Evolutionary conservation across 2,888 invertebrate genomes (phyloP).

Genomic region (Odontomyia ornata): DNA sequence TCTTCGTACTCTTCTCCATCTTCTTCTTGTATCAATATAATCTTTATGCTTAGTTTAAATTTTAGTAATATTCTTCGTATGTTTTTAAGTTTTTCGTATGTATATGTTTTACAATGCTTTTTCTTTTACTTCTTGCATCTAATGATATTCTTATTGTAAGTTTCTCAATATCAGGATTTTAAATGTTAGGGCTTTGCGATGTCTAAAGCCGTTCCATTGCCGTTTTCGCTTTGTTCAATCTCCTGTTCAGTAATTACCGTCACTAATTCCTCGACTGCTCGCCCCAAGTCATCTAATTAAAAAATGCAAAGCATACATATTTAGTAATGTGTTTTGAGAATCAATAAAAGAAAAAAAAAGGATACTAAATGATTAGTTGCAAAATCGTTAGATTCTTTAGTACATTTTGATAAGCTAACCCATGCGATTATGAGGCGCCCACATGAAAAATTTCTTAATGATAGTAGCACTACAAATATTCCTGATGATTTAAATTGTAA

Average conservation of each 20-base stretch:
- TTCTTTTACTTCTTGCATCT: not conserved
- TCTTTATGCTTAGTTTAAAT: conserved; percentile 20
- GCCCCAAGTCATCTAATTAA: conserved; percentile 76
- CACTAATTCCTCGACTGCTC: conserved; percentile 88
- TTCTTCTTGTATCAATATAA: not conserved
- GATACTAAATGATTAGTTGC: no score
- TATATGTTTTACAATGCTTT: not conserved
- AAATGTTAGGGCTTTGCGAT: conserved; percentile 22
- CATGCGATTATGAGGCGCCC: no score
- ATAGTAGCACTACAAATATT: no score
- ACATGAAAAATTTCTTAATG: no score
- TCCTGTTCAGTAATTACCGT: conserved; percentile 88
- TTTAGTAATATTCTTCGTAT: not conserved
- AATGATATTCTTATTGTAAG: not conserved
- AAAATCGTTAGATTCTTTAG: no score
- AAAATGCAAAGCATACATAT: not conserved
- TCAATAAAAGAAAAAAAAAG: no score
- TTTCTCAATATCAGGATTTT: conserved; percentile 14
- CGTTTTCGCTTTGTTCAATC: conserved; percentile 56
- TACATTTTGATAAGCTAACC: no score
- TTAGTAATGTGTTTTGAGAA: no score
- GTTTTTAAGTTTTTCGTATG: not conserved
- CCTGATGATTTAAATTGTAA: no score
- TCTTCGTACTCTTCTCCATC: no score
- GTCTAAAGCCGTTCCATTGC: conserved; percentile 42